Percentiles rank a stretch among this genome's conserved stretches.
These are phyloP conservation scores for Callithrix jacchus DNA, from an alignment of 2,113 vertebrate genomes.

Conservation along the genomic window DNA sequence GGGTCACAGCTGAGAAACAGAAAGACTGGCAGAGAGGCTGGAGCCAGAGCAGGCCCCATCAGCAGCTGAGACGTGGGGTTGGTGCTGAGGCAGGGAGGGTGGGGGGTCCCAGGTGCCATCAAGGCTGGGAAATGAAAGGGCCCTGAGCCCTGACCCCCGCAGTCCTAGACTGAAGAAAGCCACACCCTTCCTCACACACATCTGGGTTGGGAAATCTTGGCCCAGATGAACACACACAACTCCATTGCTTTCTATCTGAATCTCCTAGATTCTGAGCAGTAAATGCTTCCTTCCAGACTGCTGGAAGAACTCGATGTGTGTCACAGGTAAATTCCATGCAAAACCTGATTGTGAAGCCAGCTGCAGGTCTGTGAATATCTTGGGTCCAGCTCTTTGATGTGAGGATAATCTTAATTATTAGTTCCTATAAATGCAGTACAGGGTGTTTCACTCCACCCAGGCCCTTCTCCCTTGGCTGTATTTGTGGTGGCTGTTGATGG, in stretches of 20 bases:
- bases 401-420: accelerated
- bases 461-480: background rate
- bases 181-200: too few species aligned
- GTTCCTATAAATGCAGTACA: accelerated
- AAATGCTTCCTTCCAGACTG: background rate
- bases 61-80: accelerated
- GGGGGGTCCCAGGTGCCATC: background rate
- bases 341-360: accelerated
- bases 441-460: accelerated
- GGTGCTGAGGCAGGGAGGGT: background rate
- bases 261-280: background rate
- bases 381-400: background rate
- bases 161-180: accelerated
- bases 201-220: background rate
- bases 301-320: background rate
- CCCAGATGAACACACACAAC: accelerated
- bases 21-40: background rate
- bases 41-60: background rate
- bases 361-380: accelerated
- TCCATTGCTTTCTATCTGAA: accelerated
- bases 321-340: accelerated
- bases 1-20: background rate
- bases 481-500: background rate
- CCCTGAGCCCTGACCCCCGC: background rate
- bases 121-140: background rate